Evolutionary conservation across 2,888 invertebrate genomes (phyloP).

Genomic region (Therioaphis trifolii): DNA sequence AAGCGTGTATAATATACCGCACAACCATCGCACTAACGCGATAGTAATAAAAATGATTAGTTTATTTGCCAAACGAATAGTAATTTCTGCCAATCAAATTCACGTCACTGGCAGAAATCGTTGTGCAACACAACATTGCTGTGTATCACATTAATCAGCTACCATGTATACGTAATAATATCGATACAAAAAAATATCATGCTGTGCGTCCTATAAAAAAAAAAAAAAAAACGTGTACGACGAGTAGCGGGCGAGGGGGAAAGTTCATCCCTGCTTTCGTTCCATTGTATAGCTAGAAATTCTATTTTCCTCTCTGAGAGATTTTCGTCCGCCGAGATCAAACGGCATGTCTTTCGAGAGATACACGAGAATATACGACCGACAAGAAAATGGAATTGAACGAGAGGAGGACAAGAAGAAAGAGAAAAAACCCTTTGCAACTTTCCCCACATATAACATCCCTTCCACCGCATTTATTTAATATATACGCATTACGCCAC

Average conservation of each 20-base stretch:
- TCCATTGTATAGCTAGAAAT: constrained; percentile 47
- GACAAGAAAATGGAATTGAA: constrained; percentile 59
- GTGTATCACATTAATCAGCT: not conserved
- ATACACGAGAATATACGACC: constrained; percentile 58
- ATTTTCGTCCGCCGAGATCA: constrained; percentile 56
- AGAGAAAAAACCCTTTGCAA: constrained; percentile 42
- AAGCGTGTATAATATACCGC: too few relatives aligned
- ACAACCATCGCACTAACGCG: too few relatives aligned
- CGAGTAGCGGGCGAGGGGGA: not conserved
- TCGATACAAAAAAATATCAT: constrained; percentile 5
- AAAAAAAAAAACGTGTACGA: constrained; percentile 1
- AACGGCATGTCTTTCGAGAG: constrained; percentile 50
- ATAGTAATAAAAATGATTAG: not conserved
- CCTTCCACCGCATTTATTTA: constrained; percentile 49
- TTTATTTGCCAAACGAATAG: not conserved
- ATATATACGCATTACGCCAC: constrained; percentile 40
- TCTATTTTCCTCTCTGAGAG: constrained; percentile 60
- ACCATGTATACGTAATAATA: constrained; percentile 20
- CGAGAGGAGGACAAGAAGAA: constrained; percentile 1
- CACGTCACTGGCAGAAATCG: constrained; percentile 15
- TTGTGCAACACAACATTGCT: not conserved
- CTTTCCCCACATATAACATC: constrained; percentile 9
- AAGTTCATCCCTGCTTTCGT: not conserved
- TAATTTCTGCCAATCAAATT: constrained; percentile 25
- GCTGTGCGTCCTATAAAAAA: constrained; percentile 19